phyloP scores from a whole-genome alignment of 2,797 vertebrate genomes.

The Zenarchopterus dispar region DNA sequence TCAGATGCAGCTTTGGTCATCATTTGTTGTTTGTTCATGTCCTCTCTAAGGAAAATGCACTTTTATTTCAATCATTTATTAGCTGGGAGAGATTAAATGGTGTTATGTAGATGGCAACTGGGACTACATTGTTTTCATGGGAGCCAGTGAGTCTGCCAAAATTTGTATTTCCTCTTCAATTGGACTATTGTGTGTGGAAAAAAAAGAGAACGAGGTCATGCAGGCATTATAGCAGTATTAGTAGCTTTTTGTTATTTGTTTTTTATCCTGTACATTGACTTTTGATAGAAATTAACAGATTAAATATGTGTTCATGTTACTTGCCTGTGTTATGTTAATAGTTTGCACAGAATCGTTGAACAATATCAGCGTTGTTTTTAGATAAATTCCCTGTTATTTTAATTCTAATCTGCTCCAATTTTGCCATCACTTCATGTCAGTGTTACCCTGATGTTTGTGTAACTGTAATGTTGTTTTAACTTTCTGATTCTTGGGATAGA shows the following conservation, averaged over 20 bases:
- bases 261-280: constrained; percentile 19
- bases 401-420: constrained; percentile 7
- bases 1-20: constrained; percentile 14
- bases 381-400: not conserved
- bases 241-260: constrained; percentile 20
- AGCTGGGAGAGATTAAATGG: constrained; percentile 56
- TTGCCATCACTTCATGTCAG: not conserved
- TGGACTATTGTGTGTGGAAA: constrained; percentile 27
- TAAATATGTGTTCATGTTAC: not conserved
- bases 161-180: constrained; percentile 62
- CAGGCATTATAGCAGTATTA: constrained; percentile 16
- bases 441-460: not conserved
- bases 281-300: constrained; percentile 7
- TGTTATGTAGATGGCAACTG: constrained; percentile 70
- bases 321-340: constrained; percentile 1
- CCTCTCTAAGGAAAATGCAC: constrained; percentile 37
- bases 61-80: constrained; percentile 50
- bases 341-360: not conserved
- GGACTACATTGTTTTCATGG: constrained; percentile 70
- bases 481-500: no score
- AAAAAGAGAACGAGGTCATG: constrained; percentile 1
- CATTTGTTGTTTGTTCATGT: constrained; percentile 19
- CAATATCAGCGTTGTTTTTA: not conserved
- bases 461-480: not conserved
- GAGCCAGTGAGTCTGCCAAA: constrained; percentile 70